Conservation (phyloP, 1,140 invertebrate species). For the Subanguina moxae region DNA sequence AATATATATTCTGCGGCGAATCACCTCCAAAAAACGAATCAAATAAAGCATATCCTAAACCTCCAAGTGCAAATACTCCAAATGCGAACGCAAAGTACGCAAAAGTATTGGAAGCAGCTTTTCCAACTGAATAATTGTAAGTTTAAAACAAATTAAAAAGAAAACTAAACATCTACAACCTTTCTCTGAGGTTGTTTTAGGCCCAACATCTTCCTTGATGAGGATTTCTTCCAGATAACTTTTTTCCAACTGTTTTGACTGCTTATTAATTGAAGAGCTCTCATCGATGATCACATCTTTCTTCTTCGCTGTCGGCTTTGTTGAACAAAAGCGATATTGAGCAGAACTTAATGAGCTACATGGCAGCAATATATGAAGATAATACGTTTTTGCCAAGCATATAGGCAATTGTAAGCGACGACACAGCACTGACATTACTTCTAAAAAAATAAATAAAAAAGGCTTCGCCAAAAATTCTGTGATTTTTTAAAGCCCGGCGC, state of each 20-base stretch:
- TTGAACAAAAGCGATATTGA: neutral
- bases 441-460: too few species aligned
- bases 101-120: slow-evolving; percentile 53
- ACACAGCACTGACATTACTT: too few species aligned
- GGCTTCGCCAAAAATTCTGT: too few species aligned
- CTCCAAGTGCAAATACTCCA: slow-evolving; percentile 35
- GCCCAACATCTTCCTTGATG: slow-evolving; percentile 40
- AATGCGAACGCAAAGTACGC: slow-evolving; percentile 36
- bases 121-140: slow-evolving; percentile 33
- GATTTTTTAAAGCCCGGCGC: too few species aligned
- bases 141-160: slow-evolving; percentile 14
- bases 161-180: slow-evolving; percentile 17
- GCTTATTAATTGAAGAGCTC: neutral
- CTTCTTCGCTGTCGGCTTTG: neutral
- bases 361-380: too few species aligned
- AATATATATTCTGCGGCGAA: slow-evolving; percentile 50
- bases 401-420: too few species aligned
- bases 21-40: slow-evolving; percentile 49
- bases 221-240: slow-evolving; percentile 44
- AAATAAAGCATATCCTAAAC: slow-evolving; percentile 43
- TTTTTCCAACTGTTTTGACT: slow-evolving; percentile 4
- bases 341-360: too few species aligned
- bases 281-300: neutral
- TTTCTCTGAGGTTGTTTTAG: slow-evolving; percentile 55
- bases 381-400: too few species aligned